Evolutionary conservation across 2,797 vertebrate species (phyloP), one percentile per base, ranked within the genome.

Genomic region (Enteromius anoplus): DNA sequence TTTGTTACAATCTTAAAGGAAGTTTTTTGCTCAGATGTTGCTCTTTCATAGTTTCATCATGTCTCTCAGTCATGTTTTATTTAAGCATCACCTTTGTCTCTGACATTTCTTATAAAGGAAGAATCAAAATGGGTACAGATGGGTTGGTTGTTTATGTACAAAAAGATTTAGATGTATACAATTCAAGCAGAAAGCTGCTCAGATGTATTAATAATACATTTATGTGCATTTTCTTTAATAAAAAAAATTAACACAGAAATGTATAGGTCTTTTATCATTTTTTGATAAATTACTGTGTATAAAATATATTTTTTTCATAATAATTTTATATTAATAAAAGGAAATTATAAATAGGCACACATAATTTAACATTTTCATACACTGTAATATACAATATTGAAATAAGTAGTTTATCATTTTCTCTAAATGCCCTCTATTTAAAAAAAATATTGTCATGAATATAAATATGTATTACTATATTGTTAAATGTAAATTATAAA

Each of bases 21-120:
- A 21, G 72, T 8, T 75, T 75, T 58, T 58, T 75, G 6, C 32
- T 75, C 21, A 9, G 12, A 66, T 40, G 21, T 75, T 75, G 51
- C 51, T 55, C 51, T 75, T 58, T 75, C 51, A 8, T 53, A 53
- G 10, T 73, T 73, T 73, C 49, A 3, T 75, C 72, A 17, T 42
- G 51, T 40, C 51, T 58, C 12, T 58, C 51, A 40, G 51, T 58
- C 51, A 15, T 75, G 51, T 40, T 37, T 58, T 23, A 75, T 75
- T 75, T 40, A 26, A 58, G 7, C 4, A 40, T 58, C 21, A 17
- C n/a, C 21, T 55, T 58, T 37, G 32, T 58, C 32, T 75, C 51
- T 15, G 32, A 40, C 4, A n/a, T 53, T 58, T 58, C 21, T 21
- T 58, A 40, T 23, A 70, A 40, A 40, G 21, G 21, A 15, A 12